A percentile compares a stretch with the other conserved stretches of the same genome.
Evolutionary conservation across 2,888 invertebrate species (phyloP).

Genomic region (Phytoseiulus persimilis): DNA sequence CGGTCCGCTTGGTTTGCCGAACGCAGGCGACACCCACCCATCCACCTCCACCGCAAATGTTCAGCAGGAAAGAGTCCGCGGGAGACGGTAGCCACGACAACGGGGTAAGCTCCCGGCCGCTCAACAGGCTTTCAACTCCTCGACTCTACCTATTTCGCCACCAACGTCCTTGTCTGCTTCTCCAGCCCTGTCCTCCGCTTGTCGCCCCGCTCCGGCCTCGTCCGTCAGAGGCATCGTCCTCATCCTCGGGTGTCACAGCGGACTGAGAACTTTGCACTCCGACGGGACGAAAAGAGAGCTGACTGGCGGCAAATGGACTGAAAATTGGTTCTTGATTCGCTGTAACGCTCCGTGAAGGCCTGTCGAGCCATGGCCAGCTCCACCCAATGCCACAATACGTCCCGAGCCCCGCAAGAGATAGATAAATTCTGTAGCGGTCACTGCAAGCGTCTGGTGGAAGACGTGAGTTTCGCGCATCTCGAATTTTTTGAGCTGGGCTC

Average conservation of each 20-base stretch:
- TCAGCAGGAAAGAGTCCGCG: not conserved
- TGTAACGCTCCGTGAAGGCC: not conserved
- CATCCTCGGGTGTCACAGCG: not conserved
- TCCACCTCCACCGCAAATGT: not conserved
- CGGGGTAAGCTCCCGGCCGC: not conserved
- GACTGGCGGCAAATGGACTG: slow-evolving; percentile 37
- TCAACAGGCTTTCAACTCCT: not conserved
- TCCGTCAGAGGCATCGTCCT: not conserved
- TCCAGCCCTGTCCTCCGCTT: not conserved
- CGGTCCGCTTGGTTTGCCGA: not conserved
- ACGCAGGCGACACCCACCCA: not conserved
- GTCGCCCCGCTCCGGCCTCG: not conserved
- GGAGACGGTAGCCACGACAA: not conserved
- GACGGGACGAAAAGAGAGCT: not conserved
- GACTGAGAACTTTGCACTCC: not conserved
- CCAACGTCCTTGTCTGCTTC: not conserved
- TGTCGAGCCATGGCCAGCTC: not conserved
- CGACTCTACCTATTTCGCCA: not conserved
- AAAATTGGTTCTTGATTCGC: slow-evolving; percentile 35
- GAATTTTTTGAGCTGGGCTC: too few relatives aligned
- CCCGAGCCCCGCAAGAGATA: too few relatives aligned
- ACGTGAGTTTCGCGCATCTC: too few relatives aligned
- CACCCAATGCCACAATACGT: too few relatives aligned
- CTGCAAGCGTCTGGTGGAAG: too few relatives aligned
- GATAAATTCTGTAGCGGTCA: too few relatives aligned